These are phyloP conservation scores for Drosophila sucinea DNA, from an alignment of 1,140 invertebrate species.

Conservation along the genomic window DNA sequence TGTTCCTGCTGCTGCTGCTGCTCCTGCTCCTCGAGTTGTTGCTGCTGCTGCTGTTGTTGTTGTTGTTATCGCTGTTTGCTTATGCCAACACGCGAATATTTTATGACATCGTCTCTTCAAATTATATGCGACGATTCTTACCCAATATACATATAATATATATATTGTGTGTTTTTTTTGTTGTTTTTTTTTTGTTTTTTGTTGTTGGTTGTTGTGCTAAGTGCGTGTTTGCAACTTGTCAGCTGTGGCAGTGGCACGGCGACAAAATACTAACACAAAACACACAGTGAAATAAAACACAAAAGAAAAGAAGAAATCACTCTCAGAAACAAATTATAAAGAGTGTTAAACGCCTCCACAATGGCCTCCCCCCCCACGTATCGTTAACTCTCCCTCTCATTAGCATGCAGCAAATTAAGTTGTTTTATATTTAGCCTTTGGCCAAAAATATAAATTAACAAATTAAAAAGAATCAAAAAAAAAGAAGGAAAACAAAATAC, in stretches of 20 bases:
- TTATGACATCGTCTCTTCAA: conserved; percentile 70
- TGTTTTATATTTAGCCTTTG: conserved; percentile 67
- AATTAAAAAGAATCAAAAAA: conserved; percentile 55
- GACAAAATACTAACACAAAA: conserved; percentile 56
- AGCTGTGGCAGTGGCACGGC: conserved; percentile 39
- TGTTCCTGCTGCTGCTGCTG: conserved; percentile 27
- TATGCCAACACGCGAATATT: conserved; percentile 74
- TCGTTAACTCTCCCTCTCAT: conserved; percentile 40
- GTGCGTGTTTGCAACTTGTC: conserved; percentile 67
- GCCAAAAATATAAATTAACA: conserved; percentile 71
- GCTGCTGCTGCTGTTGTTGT: conserved; percentile 36
- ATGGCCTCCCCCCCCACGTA: conserved; percentile 28
- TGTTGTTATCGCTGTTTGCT: conserved; percentile 37
- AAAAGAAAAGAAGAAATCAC: conserved; percentile 27
- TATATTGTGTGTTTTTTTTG: background rate
- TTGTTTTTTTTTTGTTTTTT: conserved; percentile 3
- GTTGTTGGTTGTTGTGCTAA: conserved; percentile 7
- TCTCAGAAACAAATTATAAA: conserved; percentile 63
- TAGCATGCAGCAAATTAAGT: conserved; percentile 78
- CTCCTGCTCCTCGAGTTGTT: conserved; percentile 43
- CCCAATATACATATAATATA: conserved; percentile 17
- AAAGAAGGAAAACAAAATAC: conserved; percentile 27
- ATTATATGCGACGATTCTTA: conserved; percentile 59
- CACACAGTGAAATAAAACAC: conserved; percentile 41
- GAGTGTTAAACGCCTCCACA: conserved; percentile 70